Base-by-base conservation (phyloP, 2,113 vertebrate genomes). In the Psettodes erumei region DNA sequence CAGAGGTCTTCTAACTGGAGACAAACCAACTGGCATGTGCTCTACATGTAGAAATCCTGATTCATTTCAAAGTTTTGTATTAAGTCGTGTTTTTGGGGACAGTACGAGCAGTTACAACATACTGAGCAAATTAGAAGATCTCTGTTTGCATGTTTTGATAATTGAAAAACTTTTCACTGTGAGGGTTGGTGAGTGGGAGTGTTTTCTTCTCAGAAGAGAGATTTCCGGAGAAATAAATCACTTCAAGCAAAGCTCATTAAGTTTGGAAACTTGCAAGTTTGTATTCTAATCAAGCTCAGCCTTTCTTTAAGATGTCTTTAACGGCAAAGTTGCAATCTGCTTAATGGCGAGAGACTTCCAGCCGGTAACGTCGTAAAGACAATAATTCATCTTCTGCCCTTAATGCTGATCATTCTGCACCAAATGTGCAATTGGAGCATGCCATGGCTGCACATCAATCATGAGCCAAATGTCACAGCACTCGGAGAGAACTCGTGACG, bases 391-490 rank as follows among this genome's bases (percentile, higher is more conserved):
- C n/a, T 40, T 37, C 32, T 54, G 16, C 35, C 21, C 25, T 62
- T 0, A 60, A 56, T 68, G 58, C 58, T 35, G 40, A 37, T 54
- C n/a, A n/a, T n/a, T n/a, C n/a, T n/a, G n/a, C n/a, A n/a, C n/a
- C n/a, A 21, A 18, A 51, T 45, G 19, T 66, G 27, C n/a, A 73
- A 19, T 58, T 56, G 16, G 28, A 62, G 28, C 13, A 19, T 12
- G 13, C 5, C 63, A 38, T 47, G 23, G n/a, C 45, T 23, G 43
- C 47, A 28, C 4, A 74, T 75, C 56, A 59, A 28, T 54, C 19
- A 77, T 60, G 45, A 60, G 58, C 56, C 40, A 48, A 64, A 69
- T 28, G 53, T 68, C 47, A 53, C 18, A 54, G 19, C 33, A 62
- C 56, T 64, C 45, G 8, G 79, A 70, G 50, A 62, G 8, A 77